Percentiles rank a stretch among this genome's conserved stretches.
phyloP scores from a whole-genome alignment of 2,888 invertebrate genomes.

The Ariolimax columbianus region DNA sequence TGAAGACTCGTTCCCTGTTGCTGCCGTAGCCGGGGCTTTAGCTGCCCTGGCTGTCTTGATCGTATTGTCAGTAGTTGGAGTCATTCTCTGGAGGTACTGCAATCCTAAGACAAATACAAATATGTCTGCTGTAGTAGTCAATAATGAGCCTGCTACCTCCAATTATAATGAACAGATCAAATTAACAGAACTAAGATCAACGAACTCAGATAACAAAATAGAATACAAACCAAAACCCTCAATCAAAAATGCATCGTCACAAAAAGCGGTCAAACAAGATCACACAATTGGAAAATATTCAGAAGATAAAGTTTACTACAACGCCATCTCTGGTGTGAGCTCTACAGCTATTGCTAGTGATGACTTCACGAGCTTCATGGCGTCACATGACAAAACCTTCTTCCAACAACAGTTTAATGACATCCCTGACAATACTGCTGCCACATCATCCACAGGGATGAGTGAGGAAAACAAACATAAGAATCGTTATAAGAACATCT shows the following conservation, averaged over 20 bases:
- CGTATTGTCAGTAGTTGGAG: background rate
- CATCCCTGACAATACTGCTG: background rate
- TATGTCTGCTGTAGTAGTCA: background rate
- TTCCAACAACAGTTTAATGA: constrained; percentile 9
- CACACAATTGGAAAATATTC: background rate
- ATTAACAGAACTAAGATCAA: background rate
- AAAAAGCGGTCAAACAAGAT: background rate
- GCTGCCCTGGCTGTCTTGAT: background rate
- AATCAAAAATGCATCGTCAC: too few relatives aligned
- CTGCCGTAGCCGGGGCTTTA: background rate
- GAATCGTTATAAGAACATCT: constrained; percentile 17
- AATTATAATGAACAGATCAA: background rate
- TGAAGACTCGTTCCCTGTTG: background rate
- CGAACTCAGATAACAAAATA: background rate
- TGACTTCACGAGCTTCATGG: background rate
- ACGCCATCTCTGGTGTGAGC: background rate
- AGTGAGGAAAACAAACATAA: constrained; percentile 5
- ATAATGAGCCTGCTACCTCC: background rate
- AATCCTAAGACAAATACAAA: background rate
- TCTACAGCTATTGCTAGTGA: constrained; percentile 3
- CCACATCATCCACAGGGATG: background rate
- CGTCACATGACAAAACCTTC: background rate
- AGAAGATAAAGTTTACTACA: background rate
- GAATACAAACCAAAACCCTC: background rate
- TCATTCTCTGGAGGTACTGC: background rate